These are phyloP conservation scores for Drosophila ohnishii DNA, from an alignment of 1,140 invertebrate genomes.

Conservation along the genomic window DNA sequence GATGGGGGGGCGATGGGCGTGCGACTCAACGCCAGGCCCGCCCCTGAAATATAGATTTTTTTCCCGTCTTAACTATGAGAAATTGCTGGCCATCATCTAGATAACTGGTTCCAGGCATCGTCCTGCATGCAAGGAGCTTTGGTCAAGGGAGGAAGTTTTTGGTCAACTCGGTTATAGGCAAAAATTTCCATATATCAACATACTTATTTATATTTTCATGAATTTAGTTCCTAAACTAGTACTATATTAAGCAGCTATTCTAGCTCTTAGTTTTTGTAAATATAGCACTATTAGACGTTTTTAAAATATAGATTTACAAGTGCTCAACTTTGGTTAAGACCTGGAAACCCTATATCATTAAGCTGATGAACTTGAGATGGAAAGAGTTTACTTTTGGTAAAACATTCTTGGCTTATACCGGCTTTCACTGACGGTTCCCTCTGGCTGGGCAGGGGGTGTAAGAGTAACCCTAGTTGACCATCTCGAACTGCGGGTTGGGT, in stretches of 20 bases:
- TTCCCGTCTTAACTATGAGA: conserved; percentile 23
- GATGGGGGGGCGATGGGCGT: not conserved
- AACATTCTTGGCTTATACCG: not conserved
- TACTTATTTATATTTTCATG: not conserved
- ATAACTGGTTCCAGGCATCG: conserved; percentile 15
- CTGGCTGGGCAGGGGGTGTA: not conserved
- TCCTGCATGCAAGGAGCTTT: not conserved
- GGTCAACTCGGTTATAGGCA: not conserved
- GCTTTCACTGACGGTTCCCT: not conserved
- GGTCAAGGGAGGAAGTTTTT: not conserved
- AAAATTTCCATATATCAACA: not conserved
- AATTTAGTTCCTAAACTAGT: not conserved
- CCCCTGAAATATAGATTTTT: conserved; percentile 23
- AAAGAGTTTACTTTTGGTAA: not conserved
- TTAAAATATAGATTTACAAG: not conserved
- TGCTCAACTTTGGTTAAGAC: not conserved
- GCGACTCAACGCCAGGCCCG: conserved; percentile 22
- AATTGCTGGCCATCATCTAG: conserved; percentile 30
- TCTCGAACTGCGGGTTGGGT: conserved; percentile 7
- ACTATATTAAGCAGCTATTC: too few species aligned
- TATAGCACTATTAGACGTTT: too few species aligned
- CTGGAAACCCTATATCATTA: not conserved
- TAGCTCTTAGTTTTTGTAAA: too few species aligned
- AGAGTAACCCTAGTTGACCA: conserved; percentile 1
- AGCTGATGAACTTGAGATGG: not conserved